A percentile compares a stretch with the other conserved stretches of the same genome.
Conservation (phyloP, 2,113 vertebrate species). For the Rhinopithecus roxellana region DNA sequence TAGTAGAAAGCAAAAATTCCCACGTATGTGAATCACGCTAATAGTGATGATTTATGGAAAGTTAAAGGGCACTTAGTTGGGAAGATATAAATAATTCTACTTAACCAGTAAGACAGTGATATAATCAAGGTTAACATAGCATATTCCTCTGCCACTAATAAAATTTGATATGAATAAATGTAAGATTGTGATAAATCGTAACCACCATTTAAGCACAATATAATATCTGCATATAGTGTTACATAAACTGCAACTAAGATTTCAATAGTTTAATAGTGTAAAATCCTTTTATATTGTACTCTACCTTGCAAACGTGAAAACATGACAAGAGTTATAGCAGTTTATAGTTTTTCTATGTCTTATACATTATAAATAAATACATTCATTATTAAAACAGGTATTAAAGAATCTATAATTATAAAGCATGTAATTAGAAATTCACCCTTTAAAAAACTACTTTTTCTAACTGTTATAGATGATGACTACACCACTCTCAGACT, state of each 20-base stretch:
- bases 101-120: not conserved
- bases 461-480: not conserved
- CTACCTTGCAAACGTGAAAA: not conserved
- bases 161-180: conserved; percentile 48
- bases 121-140: conserved; percentile 33
- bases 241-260: conserved; percentile 7
- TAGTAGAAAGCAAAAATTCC: conserved; percentile 43
- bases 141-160: not conserved
- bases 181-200: conserved; percentile 31
- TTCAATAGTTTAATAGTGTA: conserved; percentile 8
- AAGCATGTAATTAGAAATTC: conserved; percentile 33
- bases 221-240: not conserved
- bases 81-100: conserved; percentile 43
- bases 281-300: conserved; percentile 23
- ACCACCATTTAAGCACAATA: conserved; percentile 11
- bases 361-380: conserved; percentile 1
- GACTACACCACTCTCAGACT: conserved; percentile 27
- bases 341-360: conserved; percentile 18
- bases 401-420: not conserved
- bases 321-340: not conserved
- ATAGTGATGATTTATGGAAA: conserved; percentile 49
- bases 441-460: conserved; percentile 51
- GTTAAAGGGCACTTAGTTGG: conserved; percentile 33
- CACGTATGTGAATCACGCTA: conserved; percentile 21
- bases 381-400: not conserved